Conservation (phyloP, 2,888 invertebrate genomes). For the Xanthia icteritia region DNA sequence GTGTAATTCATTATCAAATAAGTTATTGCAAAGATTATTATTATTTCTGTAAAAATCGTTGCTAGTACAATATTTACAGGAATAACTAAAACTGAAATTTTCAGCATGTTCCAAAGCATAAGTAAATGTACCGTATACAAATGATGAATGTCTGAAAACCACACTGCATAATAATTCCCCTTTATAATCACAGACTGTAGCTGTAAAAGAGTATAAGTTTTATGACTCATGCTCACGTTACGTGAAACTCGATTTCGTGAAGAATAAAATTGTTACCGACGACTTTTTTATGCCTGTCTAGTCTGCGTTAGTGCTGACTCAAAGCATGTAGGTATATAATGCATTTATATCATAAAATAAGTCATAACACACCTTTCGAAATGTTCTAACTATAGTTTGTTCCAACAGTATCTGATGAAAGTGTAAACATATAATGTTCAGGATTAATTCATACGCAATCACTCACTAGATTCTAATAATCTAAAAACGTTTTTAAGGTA, state of each 20-base stretch:
- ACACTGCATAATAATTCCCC: neutral
- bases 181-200: constrained; percentile 2
- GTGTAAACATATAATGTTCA: neutral
- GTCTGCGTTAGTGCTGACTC: neutral
- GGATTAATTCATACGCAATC: neutral
- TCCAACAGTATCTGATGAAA: neutral
- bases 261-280: constrained; percentile 38
- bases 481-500: neutral
- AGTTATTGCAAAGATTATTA: neutral
- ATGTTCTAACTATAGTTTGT: neutral
- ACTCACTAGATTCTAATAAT: neutral
- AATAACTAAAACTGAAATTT: neutral
- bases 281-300: constrained; percentile 15
- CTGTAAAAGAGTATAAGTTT: constrained; percentile 19
- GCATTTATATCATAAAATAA: neutral
- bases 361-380: neutral
- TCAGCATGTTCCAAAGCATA: neutral
- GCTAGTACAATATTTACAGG: neutral
- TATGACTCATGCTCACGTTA: constrained; percentile 20
- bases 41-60: neutral
- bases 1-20: neutral
- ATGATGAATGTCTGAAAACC: neutral
- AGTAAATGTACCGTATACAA: neutral
- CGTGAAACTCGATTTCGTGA: constrained; percentile 18
- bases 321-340: constrained; percentile 17